Evolutionary conservation across 2,797 vertebrate species (phyloP).

Genomic region (Macrochelys suwanniensis): DNA sequence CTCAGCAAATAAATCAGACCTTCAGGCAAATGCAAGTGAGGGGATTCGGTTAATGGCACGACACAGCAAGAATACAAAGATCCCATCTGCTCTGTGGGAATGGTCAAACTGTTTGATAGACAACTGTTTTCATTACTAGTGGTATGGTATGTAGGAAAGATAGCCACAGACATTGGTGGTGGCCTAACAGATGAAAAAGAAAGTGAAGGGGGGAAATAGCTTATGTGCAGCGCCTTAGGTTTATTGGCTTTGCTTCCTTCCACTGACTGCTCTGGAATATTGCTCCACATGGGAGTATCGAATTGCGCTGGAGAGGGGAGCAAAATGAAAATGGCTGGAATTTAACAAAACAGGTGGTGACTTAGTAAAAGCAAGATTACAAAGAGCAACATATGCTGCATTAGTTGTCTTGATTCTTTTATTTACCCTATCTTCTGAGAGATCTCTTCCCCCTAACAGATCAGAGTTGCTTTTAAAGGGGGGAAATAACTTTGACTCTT

Average conservation of each 20-base stretch:
- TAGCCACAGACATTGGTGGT: background rate
- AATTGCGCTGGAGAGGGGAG: background rate
- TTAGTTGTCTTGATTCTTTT: background rate
- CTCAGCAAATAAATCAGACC: slow-evolving; percentile 61
- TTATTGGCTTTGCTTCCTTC: background rate
- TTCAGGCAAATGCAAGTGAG: slow-evolving; percentile 19
- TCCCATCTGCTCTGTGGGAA: background rate
- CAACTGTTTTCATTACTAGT: background rate
- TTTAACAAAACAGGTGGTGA: background rate
- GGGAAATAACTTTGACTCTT: background rate
- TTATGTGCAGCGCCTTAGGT: background rate
- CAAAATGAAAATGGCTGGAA: background rate
- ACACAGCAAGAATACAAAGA: background rate
- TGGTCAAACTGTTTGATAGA: background rate
- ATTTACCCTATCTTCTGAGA: background rate
- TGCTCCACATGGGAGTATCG: background rate
- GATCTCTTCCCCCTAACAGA: background rate
- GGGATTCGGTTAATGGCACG: background rate
- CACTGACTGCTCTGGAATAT: background rate
- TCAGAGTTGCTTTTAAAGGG: background rate
- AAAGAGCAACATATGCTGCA: background rate
- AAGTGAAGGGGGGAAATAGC: background rate
- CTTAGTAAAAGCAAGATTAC: background rate
- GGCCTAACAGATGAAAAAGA: background rate
- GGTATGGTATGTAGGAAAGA: background rate